Conservation (phyloP, 2,888 invertebrate genomes). For the Drosophila rubida region DNA sequence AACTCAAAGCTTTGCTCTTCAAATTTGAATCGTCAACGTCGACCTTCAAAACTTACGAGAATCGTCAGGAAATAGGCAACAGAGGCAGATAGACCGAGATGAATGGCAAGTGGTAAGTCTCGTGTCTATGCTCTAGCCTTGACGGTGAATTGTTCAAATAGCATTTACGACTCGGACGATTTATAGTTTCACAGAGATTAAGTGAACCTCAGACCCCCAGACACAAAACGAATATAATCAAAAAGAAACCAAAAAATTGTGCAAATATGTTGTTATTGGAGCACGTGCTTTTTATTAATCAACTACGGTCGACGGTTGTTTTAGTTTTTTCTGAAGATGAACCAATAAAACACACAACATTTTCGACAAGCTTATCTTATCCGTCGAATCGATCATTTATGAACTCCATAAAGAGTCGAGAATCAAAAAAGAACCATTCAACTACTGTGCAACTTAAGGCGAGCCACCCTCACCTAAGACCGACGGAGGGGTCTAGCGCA, state of each 20-base stretch:
- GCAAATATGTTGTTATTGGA: conserved; percentile 23
- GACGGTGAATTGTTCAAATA: conserved; percentile 1
- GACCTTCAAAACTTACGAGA: background rate
- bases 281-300: conserved; percentile 37
- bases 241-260: conserved; percentile 3
- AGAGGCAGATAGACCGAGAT: background rate
- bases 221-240: conserved; percentile 7
- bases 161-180: background rate
- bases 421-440: background rate
- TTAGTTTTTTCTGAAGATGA: conserved; percentile 15
- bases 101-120: background rate
- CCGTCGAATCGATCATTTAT: conserved; percentile 27
- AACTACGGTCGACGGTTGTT: background rate
- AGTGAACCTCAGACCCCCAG: conserved; percentile 26
- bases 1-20: no score
- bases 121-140: conserved; percentile 11
- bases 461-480: conserved; percentile 10
- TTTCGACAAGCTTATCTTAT: conserved; percentile 35
- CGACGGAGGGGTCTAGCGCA: conserved; percentile 1
- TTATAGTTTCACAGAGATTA: conserved; percentile 30
- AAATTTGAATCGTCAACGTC: no score
- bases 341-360: conserved; percentile 6
- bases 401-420: conserved; percentile 7
- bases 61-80: background rate
- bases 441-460: conserved; percentile 15